phyloP scores from a whole-genome alignment of 2,113 vertebrate genomes.

The Nothobranchius kuhntae region DNA sequence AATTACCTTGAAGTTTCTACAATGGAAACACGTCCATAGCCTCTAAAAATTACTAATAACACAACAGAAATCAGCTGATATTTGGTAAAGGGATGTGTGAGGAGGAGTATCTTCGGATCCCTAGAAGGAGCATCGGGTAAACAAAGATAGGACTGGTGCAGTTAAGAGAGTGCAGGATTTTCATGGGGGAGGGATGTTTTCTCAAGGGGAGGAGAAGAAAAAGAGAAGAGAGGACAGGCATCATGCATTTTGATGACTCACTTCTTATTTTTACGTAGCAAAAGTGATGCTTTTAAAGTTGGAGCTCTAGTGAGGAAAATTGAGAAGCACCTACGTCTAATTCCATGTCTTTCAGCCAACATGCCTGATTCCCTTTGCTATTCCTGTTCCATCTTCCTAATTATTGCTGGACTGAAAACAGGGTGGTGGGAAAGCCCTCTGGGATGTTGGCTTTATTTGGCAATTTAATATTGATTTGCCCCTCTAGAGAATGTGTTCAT shows the following conservation, averaged over 20 bases:
- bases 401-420: constrained; percentile 3
- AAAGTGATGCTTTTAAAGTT: neutral
- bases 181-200: no score
- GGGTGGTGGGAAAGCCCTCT: constrained; percentile 33
- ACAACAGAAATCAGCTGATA: constrained; percentile 2
- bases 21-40: no score
- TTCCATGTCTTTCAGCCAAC: neutral
- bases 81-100: neutral
- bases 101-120: neutral
- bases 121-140: constrained; percentile 1
- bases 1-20: no score
- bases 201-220: no score
- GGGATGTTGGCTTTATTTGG: constrained; percentile 51
- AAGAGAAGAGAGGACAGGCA: no score
- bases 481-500: constrained; percentile 58
- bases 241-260: constrained; percentile 13
- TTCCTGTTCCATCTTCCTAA: constrained; percentile 8
- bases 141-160: constrained; percentile 3
- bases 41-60: no score
- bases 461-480: constrained; percentile 58
- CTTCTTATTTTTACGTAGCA: neutral
- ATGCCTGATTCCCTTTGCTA: neutral
- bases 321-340: neutral
- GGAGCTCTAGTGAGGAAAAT: neutral
- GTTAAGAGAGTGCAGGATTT: neutral